phyloP scores from a whole-genome alignment of 2,888 invertebrate genomes.

The Nesidiocoris tenuis region DNA sequence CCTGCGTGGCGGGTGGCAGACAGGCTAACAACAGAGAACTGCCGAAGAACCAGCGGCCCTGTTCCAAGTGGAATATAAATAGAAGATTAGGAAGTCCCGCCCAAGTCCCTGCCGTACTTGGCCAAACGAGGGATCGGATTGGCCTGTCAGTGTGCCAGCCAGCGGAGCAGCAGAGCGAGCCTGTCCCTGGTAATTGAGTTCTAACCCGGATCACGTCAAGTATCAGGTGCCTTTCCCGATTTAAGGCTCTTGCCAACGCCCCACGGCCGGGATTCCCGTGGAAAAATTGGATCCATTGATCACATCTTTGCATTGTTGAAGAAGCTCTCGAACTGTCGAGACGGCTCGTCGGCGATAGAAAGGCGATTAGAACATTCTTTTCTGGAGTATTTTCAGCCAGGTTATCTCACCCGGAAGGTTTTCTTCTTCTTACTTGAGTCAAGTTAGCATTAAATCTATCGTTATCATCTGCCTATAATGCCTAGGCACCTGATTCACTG shows the following conservation, averaged over 20 bases:
- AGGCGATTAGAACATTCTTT: not conserved
- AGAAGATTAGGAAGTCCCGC: constrained; percentile 29
- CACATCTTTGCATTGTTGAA: not conserved
- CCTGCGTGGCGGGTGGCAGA: not conserved
- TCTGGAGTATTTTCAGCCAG: too few species aligned
- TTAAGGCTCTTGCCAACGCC: not conserved
- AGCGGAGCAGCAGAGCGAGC: not conserved
- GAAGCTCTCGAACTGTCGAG: not conserved
- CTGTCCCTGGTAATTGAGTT: constrained; percentile 18
- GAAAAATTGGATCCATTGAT: not conserved
- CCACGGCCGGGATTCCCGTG: not conserved
- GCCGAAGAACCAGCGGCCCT: constrained; percentile 12
- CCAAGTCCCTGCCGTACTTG: not conserved
- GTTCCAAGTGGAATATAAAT: constrained; percentile 28
- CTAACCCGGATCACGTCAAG: constrained; percentile 16
- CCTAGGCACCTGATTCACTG: too few species aligned
- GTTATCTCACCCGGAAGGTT: too few species aligned
- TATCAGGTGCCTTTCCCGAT: not conserved
- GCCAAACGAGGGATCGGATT: constrained; percentile 12
- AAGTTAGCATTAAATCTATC: too few species aligned
- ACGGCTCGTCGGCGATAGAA: not conserved
- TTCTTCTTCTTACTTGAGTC: too few species aligned
- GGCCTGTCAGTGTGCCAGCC: constrained; percentile 19
- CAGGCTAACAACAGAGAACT: not conserved
- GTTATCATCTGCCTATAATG: too few species aligned